A percentile compares a stretch with the other conserved stretches of the same genome.
phyloP scores from a whole-genome alignment of 2,113 vertebrate species.

The Catharus fuscescens region DNA sequence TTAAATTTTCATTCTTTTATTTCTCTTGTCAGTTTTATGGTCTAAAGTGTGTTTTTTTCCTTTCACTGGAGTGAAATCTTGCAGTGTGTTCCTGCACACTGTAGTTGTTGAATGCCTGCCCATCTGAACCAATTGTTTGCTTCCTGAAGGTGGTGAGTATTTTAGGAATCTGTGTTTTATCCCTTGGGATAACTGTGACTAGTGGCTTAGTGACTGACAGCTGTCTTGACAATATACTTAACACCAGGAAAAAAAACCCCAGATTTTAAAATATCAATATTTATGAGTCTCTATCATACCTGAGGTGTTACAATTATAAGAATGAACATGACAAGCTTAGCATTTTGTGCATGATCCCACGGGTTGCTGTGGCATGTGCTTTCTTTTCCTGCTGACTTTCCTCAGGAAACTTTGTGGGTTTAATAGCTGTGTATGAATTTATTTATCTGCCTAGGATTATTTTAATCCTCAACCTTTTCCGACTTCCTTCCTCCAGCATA shows the following conservation, averaged over 20 bases:
- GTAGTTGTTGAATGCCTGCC: not conserved
- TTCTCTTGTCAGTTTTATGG: not conserved
- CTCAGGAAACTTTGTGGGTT: not conserved
- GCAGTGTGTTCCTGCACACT: not conserved
- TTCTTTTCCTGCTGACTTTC: not conserved
- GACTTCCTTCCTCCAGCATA: not conserved
- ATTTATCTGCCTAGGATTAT: not conserved
- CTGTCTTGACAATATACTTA: not conserved
- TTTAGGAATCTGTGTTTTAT: constrained; percentile 1
- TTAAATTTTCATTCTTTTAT: not conserved
- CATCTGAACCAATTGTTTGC: not conserved
- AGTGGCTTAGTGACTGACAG: not conserved
- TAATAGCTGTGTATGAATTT: not conserved
- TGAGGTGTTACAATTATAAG: not conserved
- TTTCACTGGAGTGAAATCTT: not conserved
- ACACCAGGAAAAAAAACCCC: not conserved
- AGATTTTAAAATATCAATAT: constrained; percentile 12
- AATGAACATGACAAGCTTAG: not conserved
- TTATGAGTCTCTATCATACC: not conserved
- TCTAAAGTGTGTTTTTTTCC: not conserved
- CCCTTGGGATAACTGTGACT: not conserved
- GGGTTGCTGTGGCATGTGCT: not conserved
- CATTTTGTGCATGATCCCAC: not conserved
- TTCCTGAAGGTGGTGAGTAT: not conserved
- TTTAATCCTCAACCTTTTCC: constrained; percentile 8